Conservation (phyloP, 2,113 vertebrate species). For the Sander vitreus region DNA sequence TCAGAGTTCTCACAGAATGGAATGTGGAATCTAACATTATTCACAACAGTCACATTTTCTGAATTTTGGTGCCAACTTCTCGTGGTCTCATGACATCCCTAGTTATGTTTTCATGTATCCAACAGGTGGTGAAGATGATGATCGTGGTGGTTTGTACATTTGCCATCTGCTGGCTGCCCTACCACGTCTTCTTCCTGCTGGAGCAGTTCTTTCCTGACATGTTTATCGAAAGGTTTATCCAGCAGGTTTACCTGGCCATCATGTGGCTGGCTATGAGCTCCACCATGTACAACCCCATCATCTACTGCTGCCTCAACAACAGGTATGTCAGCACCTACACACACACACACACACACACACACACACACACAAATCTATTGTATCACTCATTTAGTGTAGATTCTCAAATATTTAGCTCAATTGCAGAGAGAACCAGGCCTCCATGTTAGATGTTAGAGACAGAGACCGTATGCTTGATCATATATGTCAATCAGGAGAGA, state of each 20-base stretch:
- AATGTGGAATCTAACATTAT: too few relatives aligned
- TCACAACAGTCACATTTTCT: too few relatives aligned
- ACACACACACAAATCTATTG: too few relatives aligned
- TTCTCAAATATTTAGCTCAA: neutral
- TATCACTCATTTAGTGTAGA: neutral
- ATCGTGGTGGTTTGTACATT: slow-evolving; percentile 96
- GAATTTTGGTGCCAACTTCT: too few relatives aligned
- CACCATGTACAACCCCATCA: slow-evolving; percentile 99
- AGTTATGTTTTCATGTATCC: neutral
- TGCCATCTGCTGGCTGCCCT: slow-evolving; percentile 96
- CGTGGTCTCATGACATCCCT: too few relatives aligned
- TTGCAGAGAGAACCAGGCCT: neutral
- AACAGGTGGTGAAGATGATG: slow-evolving; percentile 99
- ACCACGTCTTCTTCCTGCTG: slow-evolving; percentile 95
- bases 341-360: slow-evolving; percentile 5
- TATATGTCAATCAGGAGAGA: too few relatives aligned
- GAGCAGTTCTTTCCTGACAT: slow-evolving; percentile 87
- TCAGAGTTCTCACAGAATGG: too few relatives aligned
- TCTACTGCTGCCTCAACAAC: slow-evolving; percentile 99
- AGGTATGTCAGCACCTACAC: slow-evolving; percentile 80
- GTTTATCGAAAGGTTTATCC: slow-evolving; percentile 88
- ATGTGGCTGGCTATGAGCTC: slow-evolving; percentile 99
- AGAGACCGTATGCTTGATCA: neutral
- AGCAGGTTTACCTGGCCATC: slow-evolving; percentile 94
- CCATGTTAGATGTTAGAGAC: neutral